These are phyloP conservation scores for Poecilia picta DNA, from an alignment of 2,797 vertebrate species.

Conservation along the genomic window DNA sequence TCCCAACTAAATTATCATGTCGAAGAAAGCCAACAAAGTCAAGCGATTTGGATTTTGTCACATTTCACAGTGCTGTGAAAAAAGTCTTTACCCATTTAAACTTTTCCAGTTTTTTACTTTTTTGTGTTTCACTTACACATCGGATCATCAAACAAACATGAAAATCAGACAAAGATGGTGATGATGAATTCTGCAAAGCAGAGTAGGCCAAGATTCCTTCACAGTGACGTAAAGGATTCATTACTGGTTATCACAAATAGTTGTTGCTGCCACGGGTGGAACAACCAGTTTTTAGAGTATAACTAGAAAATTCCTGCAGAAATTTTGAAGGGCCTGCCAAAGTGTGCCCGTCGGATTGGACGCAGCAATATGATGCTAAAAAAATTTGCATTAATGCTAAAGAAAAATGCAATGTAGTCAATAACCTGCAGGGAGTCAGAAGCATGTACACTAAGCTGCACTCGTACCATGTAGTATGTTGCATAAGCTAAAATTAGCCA, in stretches of 20 bases:
- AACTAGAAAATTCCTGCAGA: no score
- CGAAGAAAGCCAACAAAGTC: conserved; percentile 5
- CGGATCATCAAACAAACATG: not conserved
- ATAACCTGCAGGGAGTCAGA: no score
- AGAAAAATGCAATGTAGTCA: no score
- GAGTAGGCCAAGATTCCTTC: not conserved
- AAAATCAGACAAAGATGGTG: not conserved
- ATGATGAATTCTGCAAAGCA: not conserved
- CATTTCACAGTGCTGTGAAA: not conserved
- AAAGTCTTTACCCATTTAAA: no score
- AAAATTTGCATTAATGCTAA: no score
- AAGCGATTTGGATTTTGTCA: conserved; percentile 9
- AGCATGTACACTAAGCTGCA: no score
- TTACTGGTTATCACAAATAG: not conserved
- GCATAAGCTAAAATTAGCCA: no score
- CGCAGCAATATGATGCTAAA: no score
- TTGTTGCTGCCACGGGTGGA: not conserved
- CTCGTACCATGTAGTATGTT: no score
- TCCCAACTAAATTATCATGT: conserved; percentile 8
- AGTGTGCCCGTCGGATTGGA: no score
- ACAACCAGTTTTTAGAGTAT: not conserved
- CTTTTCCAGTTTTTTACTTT: not conserved
- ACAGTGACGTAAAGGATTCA: not conserved
- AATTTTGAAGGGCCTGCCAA: no score
- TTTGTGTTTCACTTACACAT: not conserved